phyloP scores from a whole-genome alignment of 2,797 vertebrate species.

The Graptemys geographica region DNA sequence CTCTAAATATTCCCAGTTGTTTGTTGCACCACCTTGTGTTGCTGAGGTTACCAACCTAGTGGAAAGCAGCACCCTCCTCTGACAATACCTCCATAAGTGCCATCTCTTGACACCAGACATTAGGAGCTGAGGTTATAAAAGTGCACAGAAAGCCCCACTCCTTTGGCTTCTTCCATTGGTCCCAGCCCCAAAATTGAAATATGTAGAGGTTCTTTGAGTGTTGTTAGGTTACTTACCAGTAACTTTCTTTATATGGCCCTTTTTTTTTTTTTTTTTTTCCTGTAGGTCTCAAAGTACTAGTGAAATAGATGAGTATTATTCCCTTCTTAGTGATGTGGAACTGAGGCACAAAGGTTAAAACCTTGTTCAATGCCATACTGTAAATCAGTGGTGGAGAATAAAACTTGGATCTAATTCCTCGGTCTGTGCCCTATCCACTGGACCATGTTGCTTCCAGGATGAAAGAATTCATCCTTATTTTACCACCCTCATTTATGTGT shows the following conservation, averaged over 20 bases:
- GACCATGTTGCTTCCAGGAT: neutral
- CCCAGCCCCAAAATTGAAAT: neutral
- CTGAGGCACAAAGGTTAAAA: neutral
- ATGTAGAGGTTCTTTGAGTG: neutral
- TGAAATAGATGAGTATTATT: neutral
- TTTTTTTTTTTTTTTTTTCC: neutral
- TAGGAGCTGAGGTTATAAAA: too few species aligned
- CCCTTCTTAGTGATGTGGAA: neutral
- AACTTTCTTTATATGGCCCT: neutral
- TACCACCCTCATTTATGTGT: neutral
- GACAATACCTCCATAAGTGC: too few species aligned
- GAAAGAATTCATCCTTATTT: neutral
- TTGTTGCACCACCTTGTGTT: too few species aligned
- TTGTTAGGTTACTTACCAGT: neutral
- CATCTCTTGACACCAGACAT: too few species aligned
- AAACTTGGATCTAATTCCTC: neutral
- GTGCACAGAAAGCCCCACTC: too few species aligned
- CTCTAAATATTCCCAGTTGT: too few species aligned
- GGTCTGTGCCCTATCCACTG: neutral
- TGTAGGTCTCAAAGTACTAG: neutral
- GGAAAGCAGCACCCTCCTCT: too few species aligned
- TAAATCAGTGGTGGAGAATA: neutral
- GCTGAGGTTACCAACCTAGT: too few species aligned
- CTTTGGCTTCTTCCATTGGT: too few species aligned
- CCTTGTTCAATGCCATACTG: neutral